These are phyloP conservation scores for Phoxinus phoxinus DNA, from an alignment of 2,113 vertebrate genomes.

Conservation along the genomic window DNA sequence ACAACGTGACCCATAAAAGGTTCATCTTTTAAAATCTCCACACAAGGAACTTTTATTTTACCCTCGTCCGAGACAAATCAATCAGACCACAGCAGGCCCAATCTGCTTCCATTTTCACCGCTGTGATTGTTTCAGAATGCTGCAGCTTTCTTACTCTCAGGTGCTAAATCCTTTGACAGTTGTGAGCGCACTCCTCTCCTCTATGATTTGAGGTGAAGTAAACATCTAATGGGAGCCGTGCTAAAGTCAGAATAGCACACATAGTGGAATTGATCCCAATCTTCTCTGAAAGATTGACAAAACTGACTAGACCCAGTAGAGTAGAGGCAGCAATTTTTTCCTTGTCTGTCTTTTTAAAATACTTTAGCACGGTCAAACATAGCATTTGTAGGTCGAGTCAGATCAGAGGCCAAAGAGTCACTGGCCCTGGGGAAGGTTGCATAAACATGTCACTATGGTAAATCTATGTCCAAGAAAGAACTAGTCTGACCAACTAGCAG, in stretches of 20 bases:
- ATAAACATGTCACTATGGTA: too few species aligned
- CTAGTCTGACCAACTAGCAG: too few species aligned
- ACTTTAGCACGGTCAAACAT: not conserved
- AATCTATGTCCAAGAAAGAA: too few species aligned
- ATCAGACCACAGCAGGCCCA: constrained; percentile 22
- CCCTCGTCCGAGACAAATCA: constrained; percentile 28
- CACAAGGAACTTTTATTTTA: constrained; percentile 20
- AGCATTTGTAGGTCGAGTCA: not conserved
- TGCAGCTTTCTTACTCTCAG: constrained; percentile 12
- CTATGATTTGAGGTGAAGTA: constrained; percentile 39
- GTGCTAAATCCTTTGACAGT: constrained; percentile 44
- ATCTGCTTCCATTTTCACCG: constrained; percentile 39
- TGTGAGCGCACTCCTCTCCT: constrained; percentile 24
- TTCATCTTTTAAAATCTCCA: constrained; percentile 8
- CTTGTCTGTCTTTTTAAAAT: constrained; percentile 19
- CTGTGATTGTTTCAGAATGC: constrained; percentile 26
- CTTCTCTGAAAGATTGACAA: constrained; percentile 51
- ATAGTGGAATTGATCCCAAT: constrained; percentile 50
- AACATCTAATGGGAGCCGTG: constrained; percentile 52
- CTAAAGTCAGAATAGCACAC: constrained; percentile 45
- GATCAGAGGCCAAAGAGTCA: not conserved
- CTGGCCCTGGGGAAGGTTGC: too few species aligned
- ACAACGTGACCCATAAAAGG: not conserved
- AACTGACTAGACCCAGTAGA: not conserved
- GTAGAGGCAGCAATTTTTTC: not conserved